Conservation (phyloP, 2,888 invertebrate genomes). For the Ametastegia equiseti region DNA sequence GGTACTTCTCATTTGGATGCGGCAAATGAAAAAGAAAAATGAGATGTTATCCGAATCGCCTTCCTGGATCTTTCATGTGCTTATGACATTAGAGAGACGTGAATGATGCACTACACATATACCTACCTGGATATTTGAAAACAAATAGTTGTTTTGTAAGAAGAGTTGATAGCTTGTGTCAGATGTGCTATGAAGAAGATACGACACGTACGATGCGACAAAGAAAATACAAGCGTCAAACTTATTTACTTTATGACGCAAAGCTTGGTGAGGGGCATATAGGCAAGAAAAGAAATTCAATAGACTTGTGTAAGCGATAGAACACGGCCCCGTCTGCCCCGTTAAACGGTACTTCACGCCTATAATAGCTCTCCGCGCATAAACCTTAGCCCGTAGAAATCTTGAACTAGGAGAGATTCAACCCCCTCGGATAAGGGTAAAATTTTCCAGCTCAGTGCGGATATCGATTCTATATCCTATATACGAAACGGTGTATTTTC, state of each 20-base stretch:
- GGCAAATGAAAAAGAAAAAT: too few species aligned
- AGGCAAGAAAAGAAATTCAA: slow-evolving; percentile 64
- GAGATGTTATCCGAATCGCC: too few species aligned
- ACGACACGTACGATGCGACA: slow-evolving; percentile 60
- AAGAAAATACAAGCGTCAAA: slow-evolving; percentile 69
- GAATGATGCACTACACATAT: neutral
- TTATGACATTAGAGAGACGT: too few species aligned
- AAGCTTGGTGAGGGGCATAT: slow-evolving; percentile 53
- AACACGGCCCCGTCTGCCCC: slow-evolving; percentile 62
- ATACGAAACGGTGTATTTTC: slow-evolving; percentile 32
- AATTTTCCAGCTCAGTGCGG: slow-evolving; percentile 42
- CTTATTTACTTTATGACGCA: slow-evolving; percentile 68
- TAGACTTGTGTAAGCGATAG: slow-evolving; percentile 69
- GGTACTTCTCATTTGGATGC: too few species aligned
- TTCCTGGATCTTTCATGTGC: too few species aligned
- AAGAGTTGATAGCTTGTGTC: neutral
- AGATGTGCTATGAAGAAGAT: neutral
- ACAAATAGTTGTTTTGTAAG: neutral
- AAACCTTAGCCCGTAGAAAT: slow-evolving; percentile 35
- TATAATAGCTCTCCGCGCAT: slow-evolving; percentile 44
- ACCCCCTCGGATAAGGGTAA: neutral
- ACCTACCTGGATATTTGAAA: neutral
- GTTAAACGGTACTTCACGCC: slow-evolving; percentile 46
- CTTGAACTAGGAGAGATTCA: slow-evolving; percentile 32
- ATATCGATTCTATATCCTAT: slow-evolving; percentile 36